These are phyloP conservation scores for Phenganax marumi DNA, from an alignment of 92 coral and sea anemone species.

Conservation along the genomic window DNA sequence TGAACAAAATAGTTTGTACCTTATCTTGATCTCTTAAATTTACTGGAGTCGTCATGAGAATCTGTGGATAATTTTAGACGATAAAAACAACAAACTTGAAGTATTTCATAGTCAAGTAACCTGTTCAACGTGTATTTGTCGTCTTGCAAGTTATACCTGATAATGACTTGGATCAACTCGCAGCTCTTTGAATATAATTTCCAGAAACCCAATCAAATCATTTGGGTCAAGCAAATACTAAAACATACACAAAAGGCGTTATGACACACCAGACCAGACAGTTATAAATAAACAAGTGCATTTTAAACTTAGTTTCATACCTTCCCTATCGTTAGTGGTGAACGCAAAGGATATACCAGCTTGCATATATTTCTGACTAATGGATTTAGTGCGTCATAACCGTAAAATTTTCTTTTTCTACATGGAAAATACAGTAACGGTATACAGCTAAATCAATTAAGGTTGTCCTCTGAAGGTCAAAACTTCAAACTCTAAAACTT, in stretches of 20 bases:
- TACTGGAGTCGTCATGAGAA: slow-evolving; percentile 82
- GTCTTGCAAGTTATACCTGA: slow-evolving; percentile 58
- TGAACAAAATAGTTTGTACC: slow-evolving; percentile 46
- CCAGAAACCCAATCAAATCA: slow-evolving; percentile 77
- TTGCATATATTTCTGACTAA: slow-evolving; percentile 62
- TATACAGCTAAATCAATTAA: no score
- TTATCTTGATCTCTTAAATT: slow-evolving; percentile 74
- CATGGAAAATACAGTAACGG: background rate
- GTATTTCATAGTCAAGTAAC: no score
- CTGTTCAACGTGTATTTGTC: background rate
- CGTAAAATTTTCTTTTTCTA: slow-evolving; percentile 71
- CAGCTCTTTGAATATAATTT: slow-evolving; percentile 65
- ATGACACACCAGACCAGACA: background rate
- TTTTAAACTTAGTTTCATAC: slow-evolving; percentile 37
- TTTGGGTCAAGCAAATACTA: slow-evolving; percentile 73
- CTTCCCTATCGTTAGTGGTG: slow-evolving; percentile 88
- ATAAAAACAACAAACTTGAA: no score
- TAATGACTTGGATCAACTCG: slow-evolving; percentile 80
- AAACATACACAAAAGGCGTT: background rate
- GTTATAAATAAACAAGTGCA: background rate
- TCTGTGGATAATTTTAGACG: slow-evolving; percentile 49
- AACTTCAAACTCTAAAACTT: no score
- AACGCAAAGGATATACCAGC: slow-evolving; percentile 73
- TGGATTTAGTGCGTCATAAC: slow-evolving; percentile 73
- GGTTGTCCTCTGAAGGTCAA: no score